Evolutionary conservation across 1,140 invertebrate genomes (phyloP).

Genomic region (Leptopilina clavipes): DNA sequence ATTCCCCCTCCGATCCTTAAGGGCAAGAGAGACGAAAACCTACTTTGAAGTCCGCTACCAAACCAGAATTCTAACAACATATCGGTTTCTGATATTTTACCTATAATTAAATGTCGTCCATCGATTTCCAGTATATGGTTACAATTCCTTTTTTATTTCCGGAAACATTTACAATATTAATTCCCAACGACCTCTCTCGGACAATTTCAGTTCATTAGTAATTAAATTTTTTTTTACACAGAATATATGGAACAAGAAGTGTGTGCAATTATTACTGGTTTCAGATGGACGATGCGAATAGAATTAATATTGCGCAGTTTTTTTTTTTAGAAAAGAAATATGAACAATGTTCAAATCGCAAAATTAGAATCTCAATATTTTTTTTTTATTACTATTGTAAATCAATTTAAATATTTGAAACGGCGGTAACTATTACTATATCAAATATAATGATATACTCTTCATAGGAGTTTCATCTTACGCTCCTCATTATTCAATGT

Average conservation of each 20-base stretch:
- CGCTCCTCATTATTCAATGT: too few relatives aligned
- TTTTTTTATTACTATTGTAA: too few relatives aligned
- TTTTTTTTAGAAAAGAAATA: too few relatives aligned
- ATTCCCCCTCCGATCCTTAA: neutral
- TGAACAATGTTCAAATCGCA: too few relatives aligned
- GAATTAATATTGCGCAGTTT: too few relatives aligned
- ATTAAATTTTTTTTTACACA: neutral
- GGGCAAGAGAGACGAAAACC: neutral
- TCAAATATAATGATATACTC: too few relatives aligned
- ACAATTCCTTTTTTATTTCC: neutral
- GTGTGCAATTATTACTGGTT: too few relatives aligned
- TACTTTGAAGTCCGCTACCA: constrained; percentile 20
- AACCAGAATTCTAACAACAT: constrained; percentile 19
- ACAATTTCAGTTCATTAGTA: constrained; percentile 7
- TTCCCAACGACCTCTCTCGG: neutral
- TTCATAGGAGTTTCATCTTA: too few relatives aligned
- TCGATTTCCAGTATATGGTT: constrained; percentile 13
- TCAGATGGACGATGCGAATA: too few relatives aligned
- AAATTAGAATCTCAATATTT: too few relatives aligned
- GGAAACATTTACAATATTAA: neutral
- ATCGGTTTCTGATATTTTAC: constrained; percentile 33
- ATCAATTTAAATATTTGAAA: too few relatives aligned
- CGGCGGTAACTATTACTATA: too few relatives aligned
- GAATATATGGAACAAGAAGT: neutral
- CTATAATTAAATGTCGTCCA: constrained; percentile 33